Evolutionary conservation across 2,888 invertebrate genomes (phyloP), one percentile per base, ranked within the genome.

Genomic region (Megalurothrips usitatus): DNA sequence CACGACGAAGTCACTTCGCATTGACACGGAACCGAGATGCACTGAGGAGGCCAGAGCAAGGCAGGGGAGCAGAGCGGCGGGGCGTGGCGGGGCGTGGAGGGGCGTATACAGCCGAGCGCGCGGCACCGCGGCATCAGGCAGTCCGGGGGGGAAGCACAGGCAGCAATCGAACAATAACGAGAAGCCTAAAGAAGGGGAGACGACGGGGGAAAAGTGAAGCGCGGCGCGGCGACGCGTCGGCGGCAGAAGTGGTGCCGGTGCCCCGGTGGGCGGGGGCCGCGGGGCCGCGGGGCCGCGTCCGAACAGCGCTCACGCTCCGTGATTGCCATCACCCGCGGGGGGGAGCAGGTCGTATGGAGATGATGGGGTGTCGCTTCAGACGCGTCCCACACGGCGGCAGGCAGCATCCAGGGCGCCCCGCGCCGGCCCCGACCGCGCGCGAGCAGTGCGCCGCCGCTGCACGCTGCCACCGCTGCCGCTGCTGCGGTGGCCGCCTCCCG

Each of bases 161-260:
- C 11, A 75, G 68, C 68, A 75, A 75, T 26, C 26, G 68, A 75
- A 75, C 68, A 26, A 26, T 75, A 75, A 75, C 68, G 23, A 75
- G 68, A 26, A 75, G 68, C 26, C 8, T n/a, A n/a, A 75, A 19
- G 10, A 9, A 19, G 14, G 58, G 19, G 14, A 58, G 58, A 58
- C 19, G 19, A 19, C 17, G 58, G 19, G 58, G 19, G 58, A 58
- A 17, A 58, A 52, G 58, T 19, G 58, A 58, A 19, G 19, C 19
- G 34, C 34, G 34, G 6, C 34, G 34, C 34, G 34, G 34, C 34
- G 34, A 2, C 6, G 34, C n/a, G n/a, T n/a, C n/a, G n/a, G n/a
- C n/a, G n/a, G n/a, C n/a, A n/a, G n/a, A n/a, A n/a, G 34, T 43
- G 34, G 34, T 43, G 34, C 34, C 34, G 34, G 34, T 43, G 34